Evolutionary conservation across 2,113 vertebrate species (phyloP).

Genomic region (Eurystomus gularis): DNA sequence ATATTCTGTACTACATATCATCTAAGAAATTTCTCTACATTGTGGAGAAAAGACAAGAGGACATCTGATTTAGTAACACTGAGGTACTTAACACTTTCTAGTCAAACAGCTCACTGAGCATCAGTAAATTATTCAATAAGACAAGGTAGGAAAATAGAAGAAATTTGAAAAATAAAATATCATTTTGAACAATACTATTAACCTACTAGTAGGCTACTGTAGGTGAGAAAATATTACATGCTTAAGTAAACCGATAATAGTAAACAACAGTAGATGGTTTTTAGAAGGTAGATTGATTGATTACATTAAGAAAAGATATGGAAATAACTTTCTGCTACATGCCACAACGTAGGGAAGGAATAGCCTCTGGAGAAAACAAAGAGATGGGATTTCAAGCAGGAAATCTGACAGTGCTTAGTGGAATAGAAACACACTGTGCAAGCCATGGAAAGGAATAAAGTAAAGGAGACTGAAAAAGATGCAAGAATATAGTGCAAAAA

Average conservation of each 20-base stretch:
- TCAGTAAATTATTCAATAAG: neutral
- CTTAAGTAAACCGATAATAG: neutral
- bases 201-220: too few species aligned
- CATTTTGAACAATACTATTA: neutral
- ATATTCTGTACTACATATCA: neutral
- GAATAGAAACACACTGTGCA: neutral
- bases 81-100: neutral
- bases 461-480: neutral
- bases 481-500: neutral
- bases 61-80: neutral
- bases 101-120: neutral
- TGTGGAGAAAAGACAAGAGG: neutral
- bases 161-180: neutral
- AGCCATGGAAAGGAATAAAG: neutral
- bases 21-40: neutral
- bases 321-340: neutral
- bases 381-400: neutral
- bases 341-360: neutral
- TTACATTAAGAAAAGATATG: neutral
- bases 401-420: neutral
- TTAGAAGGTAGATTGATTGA: neutral
- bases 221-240: neutral
- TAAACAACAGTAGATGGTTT: neutral
- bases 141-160: neutral
- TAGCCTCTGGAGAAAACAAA: neutral